These are phyloP conservation scores for Drosophila baimaii DNA, from an alignment of 1,140 invertebrate genomes.

Conservation along the genomic window DNA sequence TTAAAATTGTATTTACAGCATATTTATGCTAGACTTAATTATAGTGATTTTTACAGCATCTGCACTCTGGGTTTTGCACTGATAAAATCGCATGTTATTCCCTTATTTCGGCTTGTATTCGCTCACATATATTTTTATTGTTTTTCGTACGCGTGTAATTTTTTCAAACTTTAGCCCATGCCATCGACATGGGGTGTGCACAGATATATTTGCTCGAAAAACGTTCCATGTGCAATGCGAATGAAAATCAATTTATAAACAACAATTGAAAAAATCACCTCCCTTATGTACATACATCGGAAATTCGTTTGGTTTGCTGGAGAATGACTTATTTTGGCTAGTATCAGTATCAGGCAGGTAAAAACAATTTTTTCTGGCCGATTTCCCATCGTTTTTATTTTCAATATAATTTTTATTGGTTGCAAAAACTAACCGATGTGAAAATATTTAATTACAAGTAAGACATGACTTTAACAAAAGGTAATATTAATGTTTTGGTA, in stretches of 20 bases:
- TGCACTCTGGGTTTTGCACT: constrained; percentile 56
- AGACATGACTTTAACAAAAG: constrained; percentile 9
- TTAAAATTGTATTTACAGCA: constrained; percentile 80
- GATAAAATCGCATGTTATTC: constrained; percentile 70
- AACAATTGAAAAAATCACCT: constrained; percentile 44
- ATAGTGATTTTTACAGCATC: constrained; percentile 75
- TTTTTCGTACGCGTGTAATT: constrained; percentile 36
- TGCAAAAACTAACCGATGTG: constrained; percentile 20
- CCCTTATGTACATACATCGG: constrained; percentile 36
- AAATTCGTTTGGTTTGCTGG: constrained; percentile 45
- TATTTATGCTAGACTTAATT: constrained; percentile 68
- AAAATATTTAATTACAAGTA: constrained; percentile 25
- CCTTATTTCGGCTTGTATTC: constrained; percentile 29
- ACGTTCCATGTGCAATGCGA: constrained; percentile 34
- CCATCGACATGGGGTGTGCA: constrained; percentile 16
- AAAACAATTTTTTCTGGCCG: constrained; percentile 24
- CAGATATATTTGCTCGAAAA: constrained; percentile 43
- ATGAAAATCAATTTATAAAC: constrained; percentile 45
- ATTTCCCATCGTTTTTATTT: constrained; percentile 11
- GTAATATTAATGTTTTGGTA: neutral
- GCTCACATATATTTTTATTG: constrained; percentile 47
- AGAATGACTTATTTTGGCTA: constrained; percentile 47
- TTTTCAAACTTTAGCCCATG: constrained; percentile 29
- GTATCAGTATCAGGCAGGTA: constrained; percentile 46
- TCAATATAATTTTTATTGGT: constrained; percentile 1